phyloP scores from a whole-genome alignment of 1,140 invertebrate genomes.

The Calycopis cecrops region DNA sequence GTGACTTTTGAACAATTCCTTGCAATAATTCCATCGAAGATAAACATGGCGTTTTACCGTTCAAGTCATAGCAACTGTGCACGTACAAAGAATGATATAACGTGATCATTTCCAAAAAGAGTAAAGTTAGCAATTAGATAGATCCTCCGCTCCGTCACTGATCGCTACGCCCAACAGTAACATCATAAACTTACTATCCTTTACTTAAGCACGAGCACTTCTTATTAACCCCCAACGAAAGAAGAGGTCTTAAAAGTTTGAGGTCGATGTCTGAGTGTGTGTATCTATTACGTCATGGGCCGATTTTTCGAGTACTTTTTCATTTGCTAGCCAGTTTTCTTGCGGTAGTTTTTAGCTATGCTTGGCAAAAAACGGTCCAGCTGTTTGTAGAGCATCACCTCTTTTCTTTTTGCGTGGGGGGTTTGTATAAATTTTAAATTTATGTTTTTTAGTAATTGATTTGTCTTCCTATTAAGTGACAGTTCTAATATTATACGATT shows the following conservation, averaged over 20 bases:
- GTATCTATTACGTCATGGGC: too few relatives aligned
- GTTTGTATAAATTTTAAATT: too few relatives aligned
- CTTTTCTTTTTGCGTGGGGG: too few relatives aligned
- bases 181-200: conserved; percentile 3
- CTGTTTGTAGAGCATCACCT: too few relatives aligned
- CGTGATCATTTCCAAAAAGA: conserved; percentile 32
- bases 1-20: conserved; percentile 60
- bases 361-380: too few relatives aligned
- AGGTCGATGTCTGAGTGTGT: too few relatives aligned
- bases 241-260: too few relatives aligned
- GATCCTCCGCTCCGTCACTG: conserved; percentile 24
- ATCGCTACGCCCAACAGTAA: conserved; percentile 16
- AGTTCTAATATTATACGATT: conserved; percentile 40
- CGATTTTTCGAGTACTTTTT: too few relatives aligned
- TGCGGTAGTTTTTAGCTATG: too few relatives aligned
- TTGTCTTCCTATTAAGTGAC: conserved; percentile 20
- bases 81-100: conserved; percentile 19
- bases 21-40: conserved; percentile 61
- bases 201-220: conserved; percentile 25
- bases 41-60: conserved; percentile 23
- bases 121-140: conserved; percentile 23
- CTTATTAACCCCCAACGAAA: too few relatives aligned
- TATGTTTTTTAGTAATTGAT: conserved; percentile 16
- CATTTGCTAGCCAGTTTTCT: too few relatives aligned
- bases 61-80: conserved; percentile 22